Evolutionary conservation across 2,888 invertebrate genomes (phyloP), one percentile per base, ranked within the genome.

Genomic region (Merodon equestris): DNA sequence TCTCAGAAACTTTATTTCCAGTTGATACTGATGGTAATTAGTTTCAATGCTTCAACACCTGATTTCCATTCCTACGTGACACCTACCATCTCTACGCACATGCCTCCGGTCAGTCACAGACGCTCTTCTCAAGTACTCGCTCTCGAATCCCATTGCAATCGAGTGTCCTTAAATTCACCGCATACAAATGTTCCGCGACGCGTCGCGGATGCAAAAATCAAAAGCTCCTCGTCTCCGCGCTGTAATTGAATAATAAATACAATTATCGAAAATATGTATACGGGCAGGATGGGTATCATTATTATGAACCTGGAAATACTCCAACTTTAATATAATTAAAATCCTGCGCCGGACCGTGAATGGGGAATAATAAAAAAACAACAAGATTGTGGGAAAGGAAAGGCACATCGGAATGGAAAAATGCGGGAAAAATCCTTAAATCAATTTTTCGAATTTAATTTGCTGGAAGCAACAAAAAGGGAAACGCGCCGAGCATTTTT

Each of bases 241-340:
- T 58, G 47, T 64, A 68, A 79, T 79, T 64, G 57, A 79, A 79
- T 79, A 74, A 79, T 79, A 58, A 74, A 79, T 68, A 63, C 54
- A 68, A 74, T 79, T 64, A 79, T 74, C 48, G 79, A 54, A 64
- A 58, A 68, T 73, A 68, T 64, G 67, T 79, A 67, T 27, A 27
- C 7, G n/a, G n/a, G n/a, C n/a, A n/a, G n/a, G 27, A 67, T 53
- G 51, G 68, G 63, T 79, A 79, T 74, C 68, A 79, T 7, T 27
- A 27, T 79, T 68, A 68, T 68, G 68, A 40, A 48, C 63, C 63
- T 73, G 79, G 74, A 68, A 74, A 68, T 79, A 48, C 74, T 68
- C 79, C 68, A 74, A 60, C 74, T 63, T 79, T 74, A 68, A 79
- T 74, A 74, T 64, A 79, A 79, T 79, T 79, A 79, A 74, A 74